Evolutionary conservation across 2,888 invertebrate genomes (phyloP).

Genomic region (Hypolimnas misippus): DNA sequence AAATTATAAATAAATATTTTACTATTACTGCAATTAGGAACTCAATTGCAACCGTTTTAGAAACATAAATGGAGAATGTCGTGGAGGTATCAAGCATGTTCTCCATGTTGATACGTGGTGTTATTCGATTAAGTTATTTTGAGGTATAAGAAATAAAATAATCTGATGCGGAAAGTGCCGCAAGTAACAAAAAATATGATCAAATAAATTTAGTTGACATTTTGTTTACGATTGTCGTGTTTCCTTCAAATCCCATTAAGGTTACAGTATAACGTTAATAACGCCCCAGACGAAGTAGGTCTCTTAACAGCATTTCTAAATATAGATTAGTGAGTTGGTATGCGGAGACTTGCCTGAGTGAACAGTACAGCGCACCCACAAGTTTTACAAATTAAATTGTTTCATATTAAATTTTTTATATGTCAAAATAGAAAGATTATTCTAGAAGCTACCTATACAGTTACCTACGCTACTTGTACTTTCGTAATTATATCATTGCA

Average conservation of each 20-base stretch:
- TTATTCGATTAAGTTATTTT: no score
- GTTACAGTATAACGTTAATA: constrained; percentile 43
- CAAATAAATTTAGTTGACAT: constrained; percentile 17
- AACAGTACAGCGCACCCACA: constrained; percentile 33
- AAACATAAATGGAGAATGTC: no score
- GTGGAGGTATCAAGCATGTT: no score
- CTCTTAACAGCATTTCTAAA: constrained; percentile 62
- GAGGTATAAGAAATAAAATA: no score
- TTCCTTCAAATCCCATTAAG: constrained; percentile 19
- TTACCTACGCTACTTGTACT: background rate
- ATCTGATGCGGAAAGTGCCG: no score
- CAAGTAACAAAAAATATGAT: no score
- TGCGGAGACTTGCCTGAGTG: constrained; percentile 49
- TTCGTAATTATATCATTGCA: no score
- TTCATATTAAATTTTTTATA: background rate
- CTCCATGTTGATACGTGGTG: no score
- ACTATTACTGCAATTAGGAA: background rate
- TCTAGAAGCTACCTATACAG: background rate
- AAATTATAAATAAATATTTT: constrained; percentile 49
- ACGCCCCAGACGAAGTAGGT: constrained; percentile 56
- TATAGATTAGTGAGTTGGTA: constrained; percentile 64
- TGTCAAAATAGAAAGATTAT: background rate
- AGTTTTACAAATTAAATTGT: constrained; percentile 28
- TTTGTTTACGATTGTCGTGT: background rate
- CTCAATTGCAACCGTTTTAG: no score